Evolutionary conservation across 2,888 invertebrate species (phyloP).

Genomic region (Synergus itoensis): DNA sequence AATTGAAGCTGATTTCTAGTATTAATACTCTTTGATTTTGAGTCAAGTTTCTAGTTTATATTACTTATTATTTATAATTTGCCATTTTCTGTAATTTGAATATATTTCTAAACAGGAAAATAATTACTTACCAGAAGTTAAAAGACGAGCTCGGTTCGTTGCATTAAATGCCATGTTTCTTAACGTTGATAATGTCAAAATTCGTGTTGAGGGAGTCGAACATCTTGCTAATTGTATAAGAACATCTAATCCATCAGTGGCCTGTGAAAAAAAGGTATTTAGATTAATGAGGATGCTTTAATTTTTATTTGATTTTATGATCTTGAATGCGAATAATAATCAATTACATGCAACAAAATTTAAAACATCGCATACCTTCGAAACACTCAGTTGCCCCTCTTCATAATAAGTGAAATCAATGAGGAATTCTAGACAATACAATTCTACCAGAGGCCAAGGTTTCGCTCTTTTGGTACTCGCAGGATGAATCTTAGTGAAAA

Average conservation of each 20-base stretch:
- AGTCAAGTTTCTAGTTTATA: neutral
- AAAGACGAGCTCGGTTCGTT: slow-evolving; percentile 79
- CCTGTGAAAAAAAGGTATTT: slow-evolving; percentile 58
- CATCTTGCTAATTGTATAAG: slow-evolving; percentile 71
- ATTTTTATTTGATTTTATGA: neutral
- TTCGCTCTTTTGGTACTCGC: slow-evolving; percentile 79
- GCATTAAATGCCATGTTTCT: slow-evolving; percentile 81
- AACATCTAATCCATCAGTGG: slow-evolving; percentile 73
- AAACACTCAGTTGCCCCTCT: slow-evolving; percentile 80
- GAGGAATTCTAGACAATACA: slow-evolving; percentile 80
- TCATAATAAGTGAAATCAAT: slow-evolving; percentile 79
- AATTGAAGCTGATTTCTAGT: neutral
- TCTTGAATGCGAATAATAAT: neutral
- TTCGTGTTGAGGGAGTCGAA: slow-evolving; percentile 67
- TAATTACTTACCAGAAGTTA: slow-evolving; percentile 77
- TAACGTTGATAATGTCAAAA: slow-evolving; percentile 78
- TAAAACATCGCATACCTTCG: slow-evolving; percentile 73
- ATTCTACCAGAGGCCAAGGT: slow-evolving; percentile 80
- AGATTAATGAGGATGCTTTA: neutral
- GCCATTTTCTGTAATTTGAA: too few species aligned
- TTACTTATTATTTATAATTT: too few species aligned
- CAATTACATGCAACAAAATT: neutral
- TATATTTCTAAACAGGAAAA: too few species aligned
- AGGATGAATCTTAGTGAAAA: slow-evolving; percentile 79
- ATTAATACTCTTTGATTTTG: neutral